Evolutionary conservation across 2,888 invertebrate genomes (phyloP).

Genomic region (Trissolcus japonicus): DNA sequence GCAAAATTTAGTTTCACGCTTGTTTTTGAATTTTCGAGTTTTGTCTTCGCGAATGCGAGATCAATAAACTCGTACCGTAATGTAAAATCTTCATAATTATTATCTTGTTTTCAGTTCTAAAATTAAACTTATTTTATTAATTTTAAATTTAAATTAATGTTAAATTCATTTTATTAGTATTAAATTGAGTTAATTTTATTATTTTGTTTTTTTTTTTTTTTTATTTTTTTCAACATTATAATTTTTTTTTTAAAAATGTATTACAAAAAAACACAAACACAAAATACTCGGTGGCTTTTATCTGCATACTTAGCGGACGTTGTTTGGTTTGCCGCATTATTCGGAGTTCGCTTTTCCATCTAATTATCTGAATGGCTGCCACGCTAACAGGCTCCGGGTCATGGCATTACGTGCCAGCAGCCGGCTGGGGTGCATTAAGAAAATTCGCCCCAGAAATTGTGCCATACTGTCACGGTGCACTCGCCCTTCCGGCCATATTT

Average conservation of each 20-base stretch:
- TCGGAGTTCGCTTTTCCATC: slow-evolving; percentile 49
- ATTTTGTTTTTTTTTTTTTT: too few species aligned
- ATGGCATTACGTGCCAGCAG: slow-evolving; percentile 45
- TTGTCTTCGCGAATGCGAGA: too few species aligned
- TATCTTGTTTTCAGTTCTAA: too few species aligned
- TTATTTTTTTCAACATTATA: too few species aligned
- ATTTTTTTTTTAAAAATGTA: too few species aligned
- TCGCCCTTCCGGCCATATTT: slow-evolving; percentile 35
- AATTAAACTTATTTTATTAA: too few species aligned
- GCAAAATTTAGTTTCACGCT: slow-evolving; percentile 9
- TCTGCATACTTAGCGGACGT: slow-evolving; percentile 61
- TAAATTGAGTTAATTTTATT: too few species aligned
- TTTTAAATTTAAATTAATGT: too few species aligned
- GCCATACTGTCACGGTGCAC: slow-evolving; percentile 28
- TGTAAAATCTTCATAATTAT: too few species aligned
- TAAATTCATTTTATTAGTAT: too few species aligned
- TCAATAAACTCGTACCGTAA: too few species aligned
- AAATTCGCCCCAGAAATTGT: slow-evolving; percentile 39
- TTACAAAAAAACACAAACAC: neutral
- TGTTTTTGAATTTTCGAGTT: too few species aligned
- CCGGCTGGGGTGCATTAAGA: slow-evolving; percentile 44
- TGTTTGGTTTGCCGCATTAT: slow-evolving; percentile 41
- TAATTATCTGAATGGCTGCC: slow-evolving; percentile 46
- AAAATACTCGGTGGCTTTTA: slow-evolving; percentile 34
- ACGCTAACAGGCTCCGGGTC: slow-evolving; percentile 6